A percentile compares a stretch with the other conserved stretches of the same genome.
Conservation (phyloP, 92 coral and sea anemone species). For the Heliopora coerulea region DNA sequence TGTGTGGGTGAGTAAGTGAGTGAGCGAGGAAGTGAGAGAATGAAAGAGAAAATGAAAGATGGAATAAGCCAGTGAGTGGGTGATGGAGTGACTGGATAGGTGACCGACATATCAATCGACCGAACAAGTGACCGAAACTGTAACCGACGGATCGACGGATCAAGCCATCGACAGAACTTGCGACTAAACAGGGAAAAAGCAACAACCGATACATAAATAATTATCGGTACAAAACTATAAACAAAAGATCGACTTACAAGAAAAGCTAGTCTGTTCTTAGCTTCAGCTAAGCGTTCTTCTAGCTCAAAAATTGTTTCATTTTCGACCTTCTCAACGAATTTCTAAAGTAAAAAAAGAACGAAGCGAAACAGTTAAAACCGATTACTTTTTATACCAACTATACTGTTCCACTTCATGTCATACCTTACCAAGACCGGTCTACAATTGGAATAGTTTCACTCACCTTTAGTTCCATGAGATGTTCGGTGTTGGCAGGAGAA, state of each 20-base stretch:
- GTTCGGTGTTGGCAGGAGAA: conserved; percentile 99
- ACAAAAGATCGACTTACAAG: too few species aligned
- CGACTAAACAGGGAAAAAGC: too few species aligned
- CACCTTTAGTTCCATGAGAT: conserved; percentile 95
- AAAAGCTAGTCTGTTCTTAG: conserved; percentile 87
- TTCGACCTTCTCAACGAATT: conserved; percentile 92
- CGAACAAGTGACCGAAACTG: too few species aligned
- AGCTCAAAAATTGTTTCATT: conserved; percentile 97
- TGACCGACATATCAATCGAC: too few species aligned
- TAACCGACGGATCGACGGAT: too few species aligned
- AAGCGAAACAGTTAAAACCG: background rate
- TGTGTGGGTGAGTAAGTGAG: too few species aligned
- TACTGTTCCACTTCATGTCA: background rate
- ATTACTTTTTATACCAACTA: too few species aligned
- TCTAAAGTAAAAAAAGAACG: conserved; percentile 47
- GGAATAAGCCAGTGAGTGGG: too few species aligned
- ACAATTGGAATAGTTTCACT: background rate
- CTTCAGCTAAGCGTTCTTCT: conserved; percentile 85
- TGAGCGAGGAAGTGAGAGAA: background rate
- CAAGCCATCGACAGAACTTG: too few species aligned
- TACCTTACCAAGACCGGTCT: background rate
- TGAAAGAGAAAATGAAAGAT: background rate
- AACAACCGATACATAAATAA: too few species aligned
- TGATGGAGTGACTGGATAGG: too few species aligned
- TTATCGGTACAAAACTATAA: too few species aligned